Conservation (phyloP, 2,888 invertebrate genomes). For the Drosophila dives region DNA sequence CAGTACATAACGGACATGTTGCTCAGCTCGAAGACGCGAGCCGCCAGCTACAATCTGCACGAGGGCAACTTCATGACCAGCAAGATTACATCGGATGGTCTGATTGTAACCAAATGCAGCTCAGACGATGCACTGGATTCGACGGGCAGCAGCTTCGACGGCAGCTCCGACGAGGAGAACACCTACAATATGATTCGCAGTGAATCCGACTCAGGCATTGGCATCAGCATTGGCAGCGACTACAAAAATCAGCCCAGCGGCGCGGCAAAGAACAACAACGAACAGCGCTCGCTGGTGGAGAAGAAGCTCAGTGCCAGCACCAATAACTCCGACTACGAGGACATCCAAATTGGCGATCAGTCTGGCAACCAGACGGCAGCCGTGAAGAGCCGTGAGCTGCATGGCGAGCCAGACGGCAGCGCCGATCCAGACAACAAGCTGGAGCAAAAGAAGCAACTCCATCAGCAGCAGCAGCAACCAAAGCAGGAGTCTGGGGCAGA, state of each 20-base stretch:
- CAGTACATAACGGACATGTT: slow-evolving; percentile 85
- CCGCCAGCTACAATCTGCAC: slow-evolving; percentile 84
- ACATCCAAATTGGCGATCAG: slow-evolving; percentile 83
- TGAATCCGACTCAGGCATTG: slow-evolving; percentile 85
- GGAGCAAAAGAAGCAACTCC: slow-evolving; percentile 85
- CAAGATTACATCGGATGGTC: slow-evolving; percentile 85
- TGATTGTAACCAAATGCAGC: slow-evolving; percentile 85
- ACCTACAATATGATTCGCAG: slow-evolving; percentile 85
- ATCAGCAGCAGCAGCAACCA: slow-evolving; percentile 86
- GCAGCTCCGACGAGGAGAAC: slow-evolving; percentile 85
- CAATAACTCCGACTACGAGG: slow-evolving; percentile 84
- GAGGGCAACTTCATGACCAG: slow-evolving; percentile 85
- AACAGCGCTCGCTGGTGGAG: slow-evolving; percentile 69
- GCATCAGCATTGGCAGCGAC: slow-evolving; percentile 84
- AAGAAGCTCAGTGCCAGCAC: slow-evolving; percentile 83
- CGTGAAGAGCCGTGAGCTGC: slow-evolving; percentile 90
- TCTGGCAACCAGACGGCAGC: slow-evolving; percentile 44
- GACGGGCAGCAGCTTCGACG: slow-evolving; percentile 85
- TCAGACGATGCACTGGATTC: slow-evolving; percentile 85
- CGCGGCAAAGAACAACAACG: slow-evolving; percentile 44
- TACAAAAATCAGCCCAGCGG: slow-evolving; percentile 71
- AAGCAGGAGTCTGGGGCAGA: slow-evolving; percentile 64
- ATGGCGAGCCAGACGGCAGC: slow-evolving; percentile 94
- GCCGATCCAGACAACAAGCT: slow-evolving; percentile 91
- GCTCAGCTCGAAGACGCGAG: slow-evolving; percentile 83